phyloP scores from a whole-genome alignment of 2,888 invertebrate species.

The Rotaria macrura region DNA sequence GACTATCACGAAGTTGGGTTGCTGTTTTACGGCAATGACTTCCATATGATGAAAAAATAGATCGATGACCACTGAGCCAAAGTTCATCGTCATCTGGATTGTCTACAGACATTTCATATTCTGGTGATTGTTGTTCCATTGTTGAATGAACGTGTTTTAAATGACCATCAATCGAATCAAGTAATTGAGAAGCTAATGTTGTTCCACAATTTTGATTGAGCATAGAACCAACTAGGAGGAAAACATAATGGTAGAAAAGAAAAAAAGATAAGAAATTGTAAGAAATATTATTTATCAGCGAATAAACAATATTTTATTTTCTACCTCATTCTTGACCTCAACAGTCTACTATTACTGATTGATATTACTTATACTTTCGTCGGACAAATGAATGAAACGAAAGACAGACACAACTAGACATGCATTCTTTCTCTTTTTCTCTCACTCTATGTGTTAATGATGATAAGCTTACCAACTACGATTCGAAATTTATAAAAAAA shows the following conservation, averaged over 20 bases:
- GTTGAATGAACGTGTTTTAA: not conserved
- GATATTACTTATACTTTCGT: not conserved
- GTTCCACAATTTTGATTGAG: not conserved
- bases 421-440: not conserved
- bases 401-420: not conserved
- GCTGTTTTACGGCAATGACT: not conserved
- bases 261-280: not conserved
- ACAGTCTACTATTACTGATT: not conserved
- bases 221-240: not conserved
- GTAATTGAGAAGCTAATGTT: constrained; percentile 15
- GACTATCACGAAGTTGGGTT: not conserved
- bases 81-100: constrained; percentile 15
- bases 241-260: not conserved
- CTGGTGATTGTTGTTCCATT: not conserved
- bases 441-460: not conserved
- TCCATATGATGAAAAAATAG: not conserved
- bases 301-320: not conserved
- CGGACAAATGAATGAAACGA: not conserved
- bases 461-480: not conserved
- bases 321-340: constrained; percentile 1
- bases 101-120: constrained; percentile 17
- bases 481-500: not conserved
- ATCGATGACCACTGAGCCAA: constrained; percentile 17
- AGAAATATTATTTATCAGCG: not conserved
- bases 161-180: not conserved